Percentiles rank a stretch among this genome's conserved stretches.
Conservation (phyloP, 2,888 invertebrate species). For the Geotrupes spiniger region DNA sequence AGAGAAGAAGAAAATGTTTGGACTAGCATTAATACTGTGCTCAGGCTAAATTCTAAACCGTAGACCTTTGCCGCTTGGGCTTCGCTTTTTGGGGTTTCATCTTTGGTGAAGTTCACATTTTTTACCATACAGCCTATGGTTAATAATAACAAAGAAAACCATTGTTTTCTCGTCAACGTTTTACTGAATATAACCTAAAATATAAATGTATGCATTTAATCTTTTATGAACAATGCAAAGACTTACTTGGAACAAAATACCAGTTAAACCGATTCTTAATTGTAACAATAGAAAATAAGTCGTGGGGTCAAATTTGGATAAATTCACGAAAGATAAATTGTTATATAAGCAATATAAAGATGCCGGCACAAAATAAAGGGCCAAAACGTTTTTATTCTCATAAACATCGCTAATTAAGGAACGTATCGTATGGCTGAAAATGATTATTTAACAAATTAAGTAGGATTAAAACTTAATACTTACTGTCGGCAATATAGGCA, state of each 20-base stretch:
- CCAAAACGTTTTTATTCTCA: conserved; percentile 63
- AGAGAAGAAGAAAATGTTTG: conserved; percentile 90
- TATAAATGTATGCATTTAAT: no score
- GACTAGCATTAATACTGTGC: conserved; percentile 64
- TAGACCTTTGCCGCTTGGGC: conserved; percentile 39
- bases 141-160: conserved; percentile 83
- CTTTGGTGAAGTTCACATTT: conserved; percentile 61
- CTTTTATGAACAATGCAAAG: no score
- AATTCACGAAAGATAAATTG: conserved; percentile 87
- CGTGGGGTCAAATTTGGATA: conserved; percentile 90
- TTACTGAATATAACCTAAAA: conserved; percentile 83
- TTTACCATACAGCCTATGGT: conserved; percentile 91
- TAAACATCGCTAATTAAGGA: conserved; percentile 57
- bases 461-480: conserved; percentile 37
- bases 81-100: conserved; percentile 32
- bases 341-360: conserved; percentile 92
- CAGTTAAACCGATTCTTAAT: conserved; percentile 88
- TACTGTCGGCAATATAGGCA: conserved; percentile 70
- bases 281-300: conserved; percentile 90
- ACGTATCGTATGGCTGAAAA: conserved; percentile 60
- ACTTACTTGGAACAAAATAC: conserved; percentile 83
- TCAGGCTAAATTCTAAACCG: conserved; percentile 55
- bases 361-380: conserved; percentile 87
- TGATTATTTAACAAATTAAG: conserved; percentile 5
- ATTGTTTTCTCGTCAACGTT: conserved; percentile 75